Percentiles rank a stretch among this genome's conserved stretches.
Conservation (phyloP, 2,888 invertebrate genomes). For the Dasypogon diadema region DNA sequence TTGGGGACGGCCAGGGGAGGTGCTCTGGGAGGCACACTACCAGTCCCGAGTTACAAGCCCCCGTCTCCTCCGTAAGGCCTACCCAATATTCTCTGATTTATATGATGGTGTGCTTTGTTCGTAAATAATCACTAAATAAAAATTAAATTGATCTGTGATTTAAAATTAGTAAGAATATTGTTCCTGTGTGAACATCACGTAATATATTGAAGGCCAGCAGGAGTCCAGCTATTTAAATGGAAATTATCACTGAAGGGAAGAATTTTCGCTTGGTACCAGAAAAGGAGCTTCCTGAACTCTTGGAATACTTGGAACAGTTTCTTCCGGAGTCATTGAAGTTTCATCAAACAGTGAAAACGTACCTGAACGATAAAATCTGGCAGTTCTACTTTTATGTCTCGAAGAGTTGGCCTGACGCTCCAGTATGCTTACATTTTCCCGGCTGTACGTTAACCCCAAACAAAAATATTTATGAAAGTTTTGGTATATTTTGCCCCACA, state of each 20-base stretch:
- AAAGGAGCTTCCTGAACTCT: constrained; percentile 86
- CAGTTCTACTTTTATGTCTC: constrained; percentile 92
- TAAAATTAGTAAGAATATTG: constrained; percentile 38
- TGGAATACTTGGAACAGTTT: constrained; percentile 83
- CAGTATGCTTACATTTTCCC: constrained; percentile 87
- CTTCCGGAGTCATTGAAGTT: constrained; percentile 91
- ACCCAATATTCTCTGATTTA: constrained; percentile 59
- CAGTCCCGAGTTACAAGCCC: constrained; percentile 58
- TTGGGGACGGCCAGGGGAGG: constrained; percentile 69
- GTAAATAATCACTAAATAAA: constrained; percentile 20
- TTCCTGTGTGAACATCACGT: constrained; percentile 16
- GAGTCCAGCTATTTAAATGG: constrained; percentile 72
- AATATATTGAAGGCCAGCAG: constrained; percentile 34
- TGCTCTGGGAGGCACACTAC: constrained; percentile 65
- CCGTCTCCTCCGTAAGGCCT: constrained; percentile 69
- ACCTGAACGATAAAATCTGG: constrained; percentile 89
- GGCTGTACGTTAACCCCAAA: constrained; percentile 90
- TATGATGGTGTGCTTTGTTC: constrained; percentile 15
- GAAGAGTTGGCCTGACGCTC: constrained; percentile 88
- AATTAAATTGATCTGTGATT: constrained; percentile 51
- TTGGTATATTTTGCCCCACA: constrained; percentile 87
- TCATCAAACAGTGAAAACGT: constrained; percentile 91
- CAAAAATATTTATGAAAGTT: constrained; percentile 83
- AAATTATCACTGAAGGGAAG: constrained; percentile 86
- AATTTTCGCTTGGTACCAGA: constrained; percentile 89